phyloP scores from a whole-genome alignment of 1,140 invertebrate species.

The Heliconius nattereri region DNA sequence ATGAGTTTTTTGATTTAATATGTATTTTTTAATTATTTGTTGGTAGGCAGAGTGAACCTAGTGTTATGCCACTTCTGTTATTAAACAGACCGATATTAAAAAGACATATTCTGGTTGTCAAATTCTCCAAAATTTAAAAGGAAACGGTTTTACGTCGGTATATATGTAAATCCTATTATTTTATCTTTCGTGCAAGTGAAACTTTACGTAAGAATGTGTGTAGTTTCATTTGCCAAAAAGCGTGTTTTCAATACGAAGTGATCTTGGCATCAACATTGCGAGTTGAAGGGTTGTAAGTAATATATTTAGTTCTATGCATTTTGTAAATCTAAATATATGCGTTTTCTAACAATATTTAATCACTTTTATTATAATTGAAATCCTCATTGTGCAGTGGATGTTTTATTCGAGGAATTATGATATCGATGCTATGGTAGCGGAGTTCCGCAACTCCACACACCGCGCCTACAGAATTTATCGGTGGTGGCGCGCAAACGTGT shows the following conservation, averaged over 20 bases:
- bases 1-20: too few species aligned
- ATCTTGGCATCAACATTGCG: not conserved
- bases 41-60: too few species aligned
- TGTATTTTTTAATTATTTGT: too few species aligned
- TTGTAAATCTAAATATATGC: not conserved
- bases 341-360: not conserved
- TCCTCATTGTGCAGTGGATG: too few species aligned
- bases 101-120: too few species aligned
- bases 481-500: too few species aligned
- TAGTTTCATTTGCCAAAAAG: constrained; percentile 9
- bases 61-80: too few species aligned
- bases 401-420: too few species aligned
- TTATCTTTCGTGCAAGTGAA: not conserved
- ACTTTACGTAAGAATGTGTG: not conserved
- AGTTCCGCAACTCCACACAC: too few species aligned
- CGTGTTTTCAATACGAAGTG: not conserved
- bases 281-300: not conserved
- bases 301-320: not conserved
- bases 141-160: not conserved
- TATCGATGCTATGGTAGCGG: too few species aligned
- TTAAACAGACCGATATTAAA: too few species aligned
- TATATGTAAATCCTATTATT: not conserved
- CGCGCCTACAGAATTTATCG: too few species aligned
- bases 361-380: not conserved
- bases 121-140: not conserved